Evolutionary conservation across 2,797 vertebrate genomes (phyloP).

Genomic region (Sus cebifrons): DNA sequence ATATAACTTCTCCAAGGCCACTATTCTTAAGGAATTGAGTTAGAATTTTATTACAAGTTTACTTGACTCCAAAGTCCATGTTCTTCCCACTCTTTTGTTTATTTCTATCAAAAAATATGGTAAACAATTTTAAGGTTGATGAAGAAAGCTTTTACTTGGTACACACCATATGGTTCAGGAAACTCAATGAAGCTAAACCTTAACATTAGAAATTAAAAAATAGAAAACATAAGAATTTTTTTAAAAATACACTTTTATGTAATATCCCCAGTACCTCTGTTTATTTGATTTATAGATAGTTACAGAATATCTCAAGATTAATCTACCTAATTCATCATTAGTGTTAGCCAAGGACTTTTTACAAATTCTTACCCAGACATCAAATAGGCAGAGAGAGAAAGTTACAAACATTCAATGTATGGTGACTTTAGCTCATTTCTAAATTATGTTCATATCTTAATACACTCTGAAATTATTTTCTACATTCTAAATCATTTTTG

Average conservation of each 20-base stretch:
- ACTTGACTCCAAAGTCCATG: not conserved
- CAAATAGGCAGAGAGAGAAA: conserved; percentile 70
- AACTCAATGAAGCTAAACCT: not conserved
- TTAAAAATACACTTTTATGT: conserved; percentile 39
- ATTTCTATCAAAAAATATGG: conserved; percentile 71
- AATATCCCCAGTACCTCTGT: not conserved
- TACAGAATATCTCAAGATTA: conserved; percentile 66
- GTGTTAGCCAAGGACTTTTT: conserved; percentile 72
- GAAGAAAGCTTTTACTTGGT: conserved; percentile 56
- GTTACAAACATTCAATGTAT: not conserved
- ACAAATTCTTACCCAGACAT: conserved; percentile 64
- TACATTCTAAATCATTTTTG: not conserved
- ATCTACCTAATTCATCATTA: conserved; percentile 65
- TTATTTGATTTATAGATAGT: conserved; percentile 74
- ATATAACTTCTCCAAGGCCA: not conserved
- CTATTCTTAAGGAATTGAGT: not conserved
- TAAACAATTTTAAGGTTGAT: conserved; percentile 59
- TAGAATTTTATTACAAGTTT: conserved; percentile 9
- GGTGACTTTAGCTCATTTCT: conserved; percentile 38
- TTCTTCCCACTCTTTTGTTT: not conserved
- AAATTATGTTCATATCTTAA: conserved; percentile 28
- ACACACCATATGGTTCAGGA: not conserved
- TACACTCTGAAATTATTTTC: conserved; percentile 43
- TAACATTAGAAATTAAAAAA: conserved; percentile 59
- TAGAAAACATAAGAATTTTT: too few species aligned